A percentile compares a stretch with the other conserved stretches of the same genome.
phyloP scores from a whole-genome alignment of 2,888 invertebrate genomes.

The Coremacera marginata region DNA sequence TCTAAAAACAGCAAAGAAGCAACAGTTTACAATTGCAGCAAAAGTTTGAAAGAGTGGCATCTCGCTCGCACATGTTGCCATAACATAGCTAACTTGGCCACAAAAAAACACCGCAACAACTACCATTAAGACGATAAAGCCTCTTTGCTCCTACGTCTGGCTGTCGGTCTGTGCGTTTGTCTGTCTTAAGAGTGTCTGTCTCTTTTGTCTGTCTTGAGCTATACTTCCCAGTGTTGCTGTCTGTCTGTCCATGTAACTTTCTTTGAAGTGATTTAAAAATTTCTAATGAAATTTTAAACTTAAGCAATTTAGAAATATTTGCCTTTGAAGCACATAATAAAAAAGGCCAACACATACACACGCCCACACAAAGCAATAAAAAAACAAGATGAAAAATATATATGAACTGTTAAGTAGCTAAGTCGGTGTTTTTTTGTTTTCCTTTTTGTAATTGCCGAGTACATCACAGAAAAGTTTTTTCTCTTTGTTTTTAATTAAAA shows the following conservation, averaged over 20 bases:
- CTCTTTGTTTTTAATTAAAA: too few species aligned
- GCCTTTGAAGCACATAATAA: constrained; percentile 5
- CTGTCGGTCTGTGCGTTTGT: constrained; percentile 19
- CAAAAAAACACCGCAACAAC: constrained; percentile 21
- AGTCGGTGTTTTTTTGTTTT: too few species aligned
- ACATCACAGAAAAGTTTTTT: too few species aligned
- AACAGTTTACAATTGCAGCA: constrained; percentile 12
- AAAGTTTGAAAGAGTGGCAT: background rate
- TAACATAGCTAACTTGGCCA: background rate
- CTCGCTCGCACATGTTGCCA: background rate
- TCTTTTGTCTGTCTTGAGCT: background rate
- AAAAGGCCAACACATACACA: background rate
- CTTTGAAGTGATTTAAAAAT: constrained; percentile 28
- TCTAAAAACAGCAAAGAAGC: background rate
- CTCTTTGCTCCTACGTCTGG: background rate
- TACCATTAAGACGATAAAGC: constrained; percentile 13
- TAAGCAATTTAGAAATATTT: constrained; percentile 37
- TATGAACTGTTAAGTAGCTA: too few species aligned
- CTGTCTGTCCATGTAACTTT: constrained; percentile 13
- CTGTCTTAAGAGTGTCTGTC: background rate
- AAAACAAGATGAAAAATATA: too few species aligned
- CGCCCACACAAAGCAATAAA: background rate
- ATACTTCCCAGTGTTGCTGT: background rate
- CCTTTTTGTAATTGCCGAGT: too few species aligned
- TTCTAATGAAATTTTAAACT: constrained; percentile 37